Evolutionary conservation across 2,888 invertebrate species (phyloP).

Genomic region (Noctua janthe): DNA sequence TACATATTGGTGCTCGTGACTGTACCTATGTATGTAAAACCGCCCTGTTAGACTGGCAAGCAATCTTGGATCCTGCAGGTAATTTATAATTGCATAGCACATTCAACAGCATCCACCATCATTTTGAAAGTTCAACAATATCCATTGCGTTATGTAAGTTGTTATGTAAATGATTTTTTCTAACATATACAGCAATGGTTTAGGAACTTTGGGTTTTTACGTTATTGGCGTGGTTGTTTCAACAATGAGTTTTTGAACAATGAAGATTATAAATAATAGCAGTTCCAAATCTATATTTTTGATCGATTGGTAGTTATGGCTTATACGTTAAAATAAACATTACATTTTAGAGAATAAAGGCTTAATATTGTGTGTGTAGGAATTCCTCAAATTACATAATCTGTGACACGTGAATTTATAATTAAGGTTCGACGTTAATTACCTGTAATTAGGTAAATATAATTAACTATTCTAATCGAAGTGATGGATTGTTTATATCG

Average conservation of each 20-base stretch:
- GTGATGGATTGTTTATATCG: conserved; percentile 2
- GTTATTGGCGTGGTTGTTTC: neutral
- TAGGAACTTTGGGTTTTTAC: neutral
- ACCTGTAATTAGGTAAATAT: conserved; percentile 9
- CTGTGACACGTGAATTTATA: neutral
- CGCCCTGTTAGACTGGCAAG: neutral
- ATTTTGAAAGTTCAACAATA: neutral
- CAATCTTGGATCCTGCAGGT: neutral
- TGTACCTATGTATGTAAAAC: neutral
- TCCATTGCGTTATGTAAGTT: neutral
- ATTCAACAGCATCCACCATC: neutral
- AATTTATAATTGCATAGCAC: neutral
- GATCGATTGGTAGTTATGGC: neutral
- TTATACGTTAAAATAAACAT: neutral
- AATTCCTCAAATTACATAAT: neutral
- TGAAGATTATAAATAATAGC: neutral
- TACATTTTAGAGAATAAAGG: neutral
- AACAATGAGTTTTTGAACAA: neutral
- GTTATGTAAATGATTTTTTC: neutral
- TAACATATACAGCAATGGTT: neutral
- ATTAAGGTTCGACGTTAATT: conserved; percentile 8
- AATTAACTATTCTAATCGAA: conserved; percentile 1
- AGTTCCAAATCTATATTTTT: neutral
- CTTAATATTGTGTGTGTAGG: neutral
- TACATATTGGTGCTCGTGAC: too few relatives aligned